A percentile compares a stretch with the other conserved stretches of the same genome.
Conservation (phyloP, 2,113 vertebrate genomes). For the Centropus unirufus region DNA sequence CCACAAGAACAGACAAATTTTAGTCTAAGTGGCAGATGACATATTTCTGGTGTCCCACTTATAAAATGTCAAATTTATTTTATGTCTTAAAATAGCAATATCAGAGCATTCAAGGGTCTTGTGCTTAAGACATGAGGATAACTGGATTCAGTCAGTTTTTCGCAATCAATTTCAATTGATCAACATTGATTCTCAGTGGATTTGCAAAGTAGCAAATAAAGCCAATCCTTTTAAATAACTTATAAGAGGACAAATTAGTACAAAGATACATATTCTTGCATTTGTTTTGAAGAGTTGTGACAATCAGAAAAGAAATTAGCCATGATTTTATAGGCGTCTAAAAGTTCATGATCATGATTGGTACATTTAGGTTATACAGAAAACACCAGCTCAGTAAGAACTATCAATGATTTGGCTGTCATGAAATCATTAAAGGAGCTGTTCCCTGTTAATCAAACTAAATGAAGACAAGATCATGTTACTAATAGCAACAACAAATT, state of each 20-base stretch:
- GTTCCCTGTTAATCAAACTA: not conserved
- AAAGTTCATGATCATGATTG: not conserved
- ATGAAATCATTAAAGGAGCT: not conserved
- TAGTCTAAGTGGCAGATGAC: not conserved
- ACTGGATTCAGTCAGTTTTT: not conserved
- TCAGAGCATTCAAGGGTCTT: not conserved
- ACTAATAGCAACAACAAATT: not conserved
- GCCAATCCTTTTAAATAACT: not conserved
- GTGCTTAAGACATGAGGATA: not conserved
- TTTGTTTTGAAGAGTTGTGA: not conserved
- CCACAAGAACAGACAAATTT: not conserved
- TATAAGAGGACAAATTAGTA: not conserved
- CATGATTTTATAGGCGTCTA: not conserved
- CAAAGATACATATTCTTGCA: fast-evolving
- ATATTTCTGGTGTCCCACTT: not conserved
- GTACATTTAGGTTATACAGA: not conserved
- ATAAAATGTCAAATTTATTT: not conserved
- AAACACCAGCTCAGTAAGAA: not conserved
- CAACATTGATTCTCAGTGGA: not conserved
- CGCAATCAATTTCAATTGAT: not conserved
- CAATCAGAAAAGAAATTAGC: not conserved
- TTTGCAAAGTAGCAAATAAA: not conserved
- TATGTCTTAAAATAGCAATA: not conserved
- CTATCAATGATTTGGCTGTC: not conserved
- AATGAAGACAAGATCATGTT: not conserved